Evolutionary conservation across 2,888 invertebrate species (phyloP).

Genomic region (Athrips mouffetella): DNA sequence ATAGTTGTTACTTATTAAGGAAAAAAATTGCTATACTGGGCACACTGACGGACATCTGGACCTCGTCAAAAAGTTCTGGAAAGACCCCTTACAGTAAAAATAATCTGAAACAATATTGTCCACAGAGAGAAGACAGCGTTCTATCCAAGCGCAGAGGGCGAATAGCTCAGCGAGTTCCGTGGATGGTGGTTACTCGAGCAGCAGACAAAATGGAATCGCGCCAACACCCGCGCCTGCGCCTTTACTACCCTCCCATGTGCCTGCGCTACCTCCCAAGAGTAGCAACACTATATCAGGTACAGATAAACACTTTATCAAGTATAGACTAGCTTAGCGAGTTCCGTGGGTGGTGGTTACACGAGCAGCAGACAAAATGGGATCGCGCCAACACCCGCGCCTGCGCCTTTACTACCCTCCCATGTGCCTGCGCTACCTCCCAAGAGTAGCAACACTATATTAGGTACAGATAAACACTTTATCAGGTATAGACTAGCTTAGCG

Average conservation of each 20-base stretch:
- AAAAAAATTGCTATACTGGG: too few relatives aligned
- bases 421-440: constrained; percentile 37
- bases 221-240: constrained; percentile 32
- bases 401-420: constrained; percentile 32
- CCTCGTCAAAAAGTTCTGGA: too few relatives aligned
- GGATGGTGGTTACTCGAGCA: constrained; percentile 26
- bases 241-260: constrained; percentile 32
- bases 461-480: constrained; percentile 12
- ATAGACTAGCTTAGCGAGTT: constrained; percentile 37
- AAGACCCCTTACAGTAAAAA: neutral
- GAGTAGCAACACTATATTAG: constrained; percentile 20
- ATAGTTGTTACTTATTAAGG: too few relatives aligned
- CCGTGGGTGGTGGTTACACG: constrained; percentile 26
- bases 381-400: constrained; percentile 30
- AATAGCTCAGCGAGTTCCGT: constrained; percentile 36
- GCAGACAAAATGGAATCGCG: constrained; percentile 43
- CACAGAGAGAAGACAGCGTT: constrained; percentile 58
- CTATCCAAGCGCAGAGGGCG: constrained; percentile 43
- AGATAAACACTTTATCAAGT: neutral
- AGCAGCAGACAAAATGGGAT: constrained; percentile 43
- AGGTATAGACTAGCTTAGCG: constrained; percentile 36
- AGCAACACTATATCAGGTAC: constrained; percentile 18
- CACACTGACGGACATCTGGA: too few relatives aligned
- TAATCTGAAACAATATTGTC: neutral
- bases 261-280: constrained; percentile 37